Base-by-base conservation (phyloP, 2,888 invertebrate genomes). In the Apodemia zela region DNA sequence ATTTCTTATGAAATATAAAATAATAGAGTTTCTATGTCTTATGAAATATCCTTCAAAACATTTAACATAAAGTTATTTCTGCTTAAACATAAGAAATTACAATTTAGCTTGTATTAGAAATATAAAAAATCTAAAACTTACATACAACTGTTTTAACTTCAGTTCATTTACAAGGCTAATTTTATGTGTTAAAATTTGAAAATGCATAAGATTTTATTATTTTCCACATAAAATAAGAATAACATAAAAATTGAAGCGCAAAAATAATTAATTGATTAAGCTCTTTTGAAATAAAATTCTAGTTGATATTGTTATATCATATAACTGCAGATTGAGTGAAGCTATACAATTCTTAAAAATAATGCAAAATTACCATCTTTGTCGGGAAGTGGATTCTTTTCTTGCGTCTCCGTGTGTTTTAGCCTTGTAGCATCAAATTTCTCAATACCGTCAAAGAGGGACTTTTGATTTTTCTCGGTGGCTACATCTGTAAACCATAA, bases 301-400 rank as follows among this genome's bases (percentile, higher is more conserved):
- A 11, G 13, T 18, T 21, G 51, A n/a, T n/a, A n/a, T 21, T 21
- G 38, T 13, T 38, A 38, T 38, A 11, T 4, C 8, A 51, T 11
- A 21, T 21, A 2, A 21, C 3, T 51, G 51, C 21, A 51, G 51
- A 51, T 17, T 51, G 51, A 51, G 21, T 18, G 21, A 51, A 51
- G 35, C 35, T 59, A 3, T 17, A 49, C 4, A 54, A n/a, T n/a
- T 35, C 29, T 62, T 61, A 25, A 49, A 13, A 3, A 18, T 47
- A 2, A 17, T 10, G 5, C 18, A 17, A 45, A 11, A 76, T 81
- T 93, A 98, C 98, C 97, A 93, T 97, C 96, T 94, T 97, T 97
- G 83, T 97, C 97, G 59, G 98, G 98, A 78, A 98, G 94, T 63
- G 97, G 95, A 85, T 98, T 98, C 90, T 98, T 98, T 84, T 98